Evolutionary conservation across 2,797 vertebrate species (phyloP), one percentile per base, ranked within the genome.

Genomic region (Masticophis lateralis): DNA sequence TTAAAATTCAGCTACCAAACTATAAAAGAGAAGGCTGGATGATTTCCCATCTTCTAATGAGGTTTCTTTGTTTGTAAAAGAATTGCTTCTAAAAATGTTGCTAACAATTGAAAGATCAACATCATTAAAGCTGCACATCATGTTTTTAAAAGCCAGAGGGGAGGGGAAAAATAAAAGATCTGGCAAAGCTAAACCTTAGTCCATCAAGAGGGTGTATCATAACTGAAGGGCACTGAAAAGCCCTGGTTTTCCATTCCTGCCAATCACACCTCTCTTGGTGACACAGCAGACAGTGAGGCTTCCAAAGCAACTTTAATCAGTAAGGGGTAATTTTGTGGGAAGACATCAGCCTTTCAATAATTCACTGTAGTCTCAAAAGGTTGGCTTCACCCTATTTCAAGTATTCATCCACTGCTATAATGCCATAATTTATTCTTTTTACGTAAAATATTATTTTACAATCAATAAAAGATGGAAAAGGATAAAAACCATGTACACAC

Each of bases 1-100:
- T 94, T 91, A 92, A 89, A 91, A 86, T 69, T 89, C 32, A 59
- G 59, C n/a, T 55, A 86, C 59, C 69, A 86, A 83, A 91, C 87
- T 55, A 86, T 90, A 91, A 69, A 92, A 51, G 83, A 47, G 32
- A 74, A 87, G 18, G 51, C 10, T n/a, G 90, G 1, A 56, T 43
- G 53, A 89, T 69, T 92, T 28, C 53, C 32, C 59, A 61, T 20
- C 5, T 66, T 66, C 53, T 61, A 57, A 56, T 32, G 37, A 83
- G 55, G 86, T 32, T 69, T 88, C 13, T 43, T 69, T 74, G 53
- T 57, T 79, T 37, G 20, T 56, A 57, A 88, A 88, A 88, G 57
- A 56, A 88, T 37, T 56, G 79, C 79, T 47, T 83, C 79, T 83
- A 83, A 47, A 83, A 83, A 83, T 10, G 22, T 83, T 83, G 79